Percentiles rank a stretch among this genome's conserved stretches.
Evolutionary conservation across 2,888 invertebrate species (phyloP).

Genomic region (Horisme vitalbata): DNA sequence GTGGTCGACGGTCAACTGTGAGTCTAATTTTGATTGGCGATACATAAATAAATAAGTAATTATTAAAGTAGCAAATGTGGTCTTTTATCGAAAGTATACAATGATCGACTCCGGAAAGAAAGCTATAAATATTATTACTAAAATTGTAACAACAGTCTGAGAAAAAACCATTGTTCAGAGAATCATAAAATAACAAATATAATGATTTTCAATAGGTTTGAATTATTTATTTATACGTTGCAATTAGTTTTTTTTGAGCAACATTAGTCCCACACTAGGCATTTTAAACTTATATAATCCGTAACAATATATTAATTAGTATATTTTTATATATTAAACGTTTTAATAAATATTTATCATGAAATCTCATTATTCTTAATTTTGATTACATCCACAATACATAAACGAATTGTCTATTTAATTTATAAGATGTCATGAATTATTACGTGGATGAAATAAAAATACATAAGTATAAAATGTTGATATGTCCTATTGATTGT

Average conservation of each 20-base stretch:
- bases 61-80: background rate
- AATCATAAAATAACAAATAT: too few species aligned
- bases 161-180: conserved; percentile 2
- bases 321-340: conserved; percentile 55
- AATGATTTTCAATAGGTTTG: too few species aligned
- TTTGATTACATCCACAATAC: conserved; percentile 47
- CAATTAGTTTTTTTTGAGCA: conserved; percentile 40
- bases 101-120: conserved; percentile 2
- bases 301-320: conserved; percentile 64
- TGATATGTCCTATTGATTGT: conserved; percentile 31
- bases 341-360: conserved; percentile 67
- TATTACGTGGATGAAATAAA: conserved; percentile 3
- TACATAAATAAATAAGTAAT: background rate
- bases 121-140: conserved; percentile 4
- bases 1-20: conserved; percentile 50
- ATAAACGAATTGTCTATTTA: conserved; percentile 37
- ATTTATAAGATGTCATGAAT: background rate
- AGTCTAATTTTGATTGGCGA: conserved; percentile 44
- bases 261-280: conserved; percentile 57
- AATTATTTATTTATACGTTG: conserved; percentile 23
- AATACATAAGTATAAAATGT: conserved; percentile 13
- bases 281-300: conserved; percentile 58
- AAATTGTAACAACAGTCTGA: background rate
- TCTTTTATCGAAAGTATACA: conserved; percentile 1
- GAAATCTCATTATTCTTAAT: conserved; percentile 66